A percentile compares a stretch with the other conserved stretches of the same genome.
Evolutionary conservation across 1,140 invertebrate genomes (phyloP).

Genomic region (Euschistus heros): DNA sequence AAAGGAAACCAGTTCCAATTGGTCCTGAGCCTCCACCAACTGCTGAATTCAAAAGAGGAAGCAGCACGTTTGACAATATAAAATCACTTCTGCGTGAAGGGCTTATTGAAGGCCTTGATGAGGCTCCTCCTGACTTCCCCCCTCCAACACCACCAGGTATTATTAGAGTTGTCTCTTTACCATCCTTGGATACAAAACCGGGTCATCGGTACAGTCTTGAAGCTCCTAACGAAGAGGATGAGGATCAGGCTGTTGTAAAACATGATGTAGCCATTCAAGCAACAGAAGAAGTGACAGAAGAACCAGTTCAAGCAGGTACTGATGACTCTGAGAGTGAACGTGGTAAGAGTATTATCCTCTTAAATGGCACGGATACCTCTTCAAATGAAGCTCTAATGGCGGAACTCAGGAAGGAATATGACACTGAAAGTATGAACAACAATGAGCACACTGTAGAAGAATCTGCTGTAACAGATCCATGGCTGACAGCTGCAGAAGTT

Average conservation of each 20-base stretch:
- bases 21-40: constrained; percentile 37
- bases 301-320: background rate
- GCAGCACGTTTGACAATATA: constrained; percentile 67
- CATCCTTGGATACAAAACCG: constrained; percentile 44
- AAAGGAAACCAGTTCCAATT: constrained; percentile 40
- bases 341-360: constrained; percentile 15
- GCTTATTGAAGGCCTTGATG: constrained; percentile 43
- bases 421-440: constrained; percentile 24
- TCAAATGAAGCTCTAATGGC: constrained; percentile 27
- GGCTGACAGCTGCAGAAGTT: constrained; percentile 28
- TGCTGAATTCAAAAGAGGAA: constrained; percentile 54
- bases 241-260: constrained; percentile 14
- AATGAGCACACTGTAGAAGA: constrained; percentile 21
- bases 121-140: constrained; percentile 41
- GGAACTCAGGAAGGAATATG: constrained; percentile 24
- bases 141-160: constrained; percentile 47
- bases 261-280: constrained; percentile 28
- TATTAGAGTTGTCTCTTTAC: constrained; percentile 53
- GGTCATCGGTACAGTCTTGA: constrained; percentile 21
- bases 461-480: constrained; percentile 26
- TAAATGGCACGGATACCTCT: constrained; percentile 24
- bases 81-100: constrained; percentile 60
- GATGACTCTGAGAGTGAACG: constrained; percentile 22
- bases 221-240: constrained; percentile 20
- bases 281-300: constrained; percentile 19